phyloP scores from a whole-genome alignment of 2,888 invertebrate species.

The Xanthorhoe spadicearia region DNA sequence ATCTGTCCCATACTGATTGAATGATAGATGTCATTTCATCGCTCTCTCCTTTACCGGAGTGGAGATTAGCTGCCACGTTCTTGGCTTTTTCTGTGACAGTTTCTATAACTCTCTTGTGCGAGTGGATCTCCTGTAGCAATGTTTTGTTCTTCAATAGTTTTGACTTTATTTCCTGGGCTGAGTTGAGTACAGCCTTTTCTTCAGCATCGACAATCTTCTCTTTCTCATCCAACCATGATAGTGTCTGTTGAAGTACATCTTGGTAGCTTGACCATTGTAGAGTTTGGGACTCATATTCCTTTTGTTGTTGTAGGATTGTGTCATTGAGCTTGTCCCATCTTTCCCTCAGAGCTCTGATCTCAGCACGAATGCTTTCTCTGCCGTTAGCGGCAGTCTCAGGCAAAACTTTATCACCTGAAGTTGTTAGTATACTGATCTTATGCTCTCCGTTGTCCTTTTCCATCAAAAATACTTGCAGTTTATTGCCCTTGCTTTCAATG shows the following conservation, averaged over 20 bases:
- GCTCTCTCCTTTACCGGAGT: constrained; percentile 82
- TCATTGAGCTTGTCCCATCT: constrained; percentile 95
- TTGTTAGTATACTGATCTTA: constrained; percentile 89
- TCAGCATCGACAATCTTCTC: constrained; percentile 91
- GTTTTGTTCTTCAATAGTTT: constrained; percentile 94
- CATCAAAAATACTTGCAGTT: constrained; percentile 88
- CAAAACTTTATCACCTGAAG: constrained; percentile 94
- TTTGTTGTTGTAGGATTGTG: constrained; percentile 92
- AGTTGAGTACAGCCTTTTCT: constrained; percentile 89
- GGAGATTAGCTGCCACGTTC: constrained; percentile 85
- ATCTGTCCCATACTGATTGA: constrained; percentile 90
- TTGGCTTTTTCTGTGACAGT: constrained; percentile 95
- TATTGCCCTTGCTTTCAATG: constrained; percentile 87
- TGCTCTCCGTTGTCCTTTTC: constrained; percentile 94
- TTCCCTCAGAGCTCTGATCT: constrained; percentile 91
- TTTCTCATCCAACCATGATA: constrained; percentile 94
- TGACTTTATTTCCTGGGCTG: constrained; percentile 93
- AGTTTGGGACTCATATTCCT: constrained; percentile 92
- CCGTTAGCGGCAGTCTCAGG: constrained; percentile 97
- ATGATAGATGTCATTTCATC: constrained; percentile 88
- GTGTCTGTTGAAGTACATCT: constrained; percentile 92
- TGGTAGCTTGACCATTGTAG: constrained; percentile 94
- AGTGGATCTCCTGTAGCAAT: constrained; percentile 93
- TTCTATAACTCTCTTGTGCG: constrained; percentile 96
- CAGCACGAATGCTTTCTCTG: constrained; percentile 94